These are phyloP conservation scores for Mylabris phalerata DNA, from an alignment of 1,140 invertebrate species.

Conservation along the genomic window DNA sequence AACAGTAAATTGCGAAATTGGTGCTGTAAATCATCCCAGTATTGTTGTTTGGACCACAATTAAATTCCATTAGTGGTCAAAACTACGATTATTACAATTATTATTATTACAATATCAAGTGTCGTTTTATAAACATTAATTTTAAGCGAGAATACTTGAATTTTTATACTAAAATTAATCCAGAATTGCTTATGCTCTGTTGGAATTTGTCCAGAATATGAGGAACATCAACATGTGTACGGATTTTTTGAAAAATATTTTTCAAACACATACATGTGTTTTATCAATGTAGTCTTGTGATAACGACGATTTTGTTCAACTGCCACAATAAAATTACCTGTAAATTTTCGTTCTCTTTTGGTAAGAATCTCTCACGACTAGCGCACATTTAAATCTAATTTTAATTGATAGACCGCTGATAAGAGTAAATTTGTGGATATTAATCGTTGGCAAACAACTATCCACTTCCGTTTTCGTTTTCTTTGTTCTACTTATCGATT, in stretches of 20 bases:
- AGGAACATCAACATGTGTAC: too few relatives aligned
- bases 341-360: too few relatives aligned
- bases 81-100: not conserved
- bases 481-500: too few relatives aligned
- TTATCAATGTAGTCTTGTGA: slow-evolving; percentile 29
- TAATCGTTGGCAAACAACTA: too few relatives aligned
- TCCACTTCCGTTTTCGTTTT: too few relatives aligned
- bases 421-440: too few relatives aligned
- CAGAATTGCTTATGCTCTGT: not conserved
- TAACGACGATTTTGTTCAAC: slow-evolving; percentile 2
- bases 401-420: too few relatives aligned
- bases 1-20: slow-evolving; percentile 73
- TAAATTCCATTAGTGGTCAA: slow-evolving; percentile 40
- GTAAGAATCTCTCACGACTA: too few relatives aligned
- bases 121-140: not conserved
- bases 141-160: not conserved
- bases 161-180: not conserved
- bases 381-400: too few relatives aligned
- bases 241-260: too few relatives aligned
- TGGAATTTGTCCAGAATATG: not conserved
- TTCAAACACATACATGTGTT: too few relatives aligned
- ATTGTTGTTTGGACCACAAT: slow-evolving; percentile 61
- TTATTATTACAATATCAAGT: not conserved
- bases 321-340: too few relatives aligned
- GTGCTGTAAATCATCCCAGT: slow-evolving; percentile 58